Base-by-base conservation (phyloP, 2,113 vertebrate genomes). In the Coryphaenoides rupestris region DNA sequence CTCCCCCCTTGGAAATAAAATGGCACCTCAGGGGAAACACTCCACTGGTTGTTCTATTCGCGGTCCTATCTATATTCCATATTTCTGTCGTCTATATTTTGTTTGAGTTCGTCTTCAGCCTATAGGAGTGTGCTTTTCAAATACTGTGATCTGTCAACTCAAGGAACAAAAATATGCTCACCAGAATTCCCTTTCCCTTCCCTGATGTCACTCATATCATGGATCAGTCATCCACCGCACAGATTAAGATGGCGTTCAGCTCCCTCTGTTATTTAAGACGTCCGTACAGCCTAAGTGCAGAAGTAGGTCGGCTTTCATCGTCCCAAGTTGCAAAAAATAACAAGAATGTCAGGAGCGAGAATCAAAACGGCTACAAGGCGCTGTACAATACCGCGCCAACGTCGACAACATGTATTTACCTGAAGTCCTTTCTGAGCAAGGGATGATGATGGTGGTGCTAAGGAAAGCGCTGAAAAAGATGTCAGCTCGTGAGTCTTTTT, bases 341-440 rank as follows among this genome's bases (percentile, higher is more conserved):
- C 5, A 33, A 63, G 65, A 61, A 26, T 15, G 5, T 4, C 61
- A 24, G 13, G 53, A 65, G 19, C 53, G 24, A 56, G 45, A 68
- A 49, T n/a, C n/a, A 50, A 50, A n/a, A 50, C n/a, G 47, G 15
- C 47, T 17, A 50, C 15, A 50, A 50, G n/a, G n/a, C 5, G 17
- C n/a, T n/a, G 33, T 40, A 50, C 15, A 50, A 16, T 50, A 16
- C 47, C 5, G 47, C 5, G 16, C 47, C 59, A 54, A 82, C 76
- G 75, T 81, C 79, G 67, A 80, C 79, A 76, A 79, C 62, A 79
- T 66, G 47, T 63, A 10, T 10, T 9, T 40, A 40, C n/a, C n/a
- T n/a, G n/a, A n/a, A n/a, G n/a, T n/a, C n/a, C n/a, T n/a, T n/a
- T 40, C 33, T 40, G 33, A 12, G 33, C 33, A 12, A 40, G 13